Evolutionary conservation across 1,140 invertebrate genomes (phyloP).

Genomic region (Apocrypta bakeri): DNA sequence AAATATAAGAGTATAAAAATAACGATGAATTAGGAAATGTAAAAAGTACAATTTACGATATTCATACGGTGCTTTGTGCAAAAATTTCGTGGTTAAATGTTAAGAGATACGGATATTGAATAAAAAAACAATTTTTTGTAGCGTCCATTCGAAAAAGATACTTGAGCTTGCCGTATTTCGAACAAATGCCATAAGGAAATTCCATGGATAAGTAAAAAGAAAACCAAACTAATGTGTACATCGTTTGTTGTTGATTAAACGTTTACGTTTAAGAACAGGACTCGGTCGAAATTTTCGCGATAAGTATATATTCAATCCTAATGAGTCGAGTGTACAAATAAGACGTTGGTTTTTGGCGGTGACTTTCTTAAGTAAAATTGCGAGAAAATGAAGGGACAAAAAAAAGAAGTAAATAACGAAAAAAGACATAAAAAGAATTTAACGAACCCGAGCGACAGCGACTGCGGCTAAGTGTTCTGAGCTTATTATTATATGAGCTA

Average conservation of each 20-base stretch:
- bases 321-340: neutral
- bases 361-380: conserved; percentile 37
- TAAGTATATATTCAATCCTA: conserved; percentile 4
- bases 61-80: conserved; percentile 29
- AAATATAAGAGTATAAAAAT: conserved; percentile 36
- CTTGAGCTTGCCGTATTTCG: conserved; percentile 18
- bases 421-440: too few relatives aligned
- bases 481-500: conserved; percentile 56
- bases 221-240: conserved; percentile 19
- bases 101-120: conserved; percentile 4
- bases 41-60: conserved; percentile 37
- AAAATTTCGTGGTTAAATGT: conserved; percentile 21
- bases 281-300: neutral
- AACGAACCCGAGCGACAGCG: neutral
- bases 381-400: conserved; percentile 19
- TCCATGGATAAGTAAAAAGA: neutral
- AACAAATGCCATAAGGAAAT: too few relatives aligned
- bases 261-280: conserved; percentile 17
- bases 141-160: conserved; percentile 6
- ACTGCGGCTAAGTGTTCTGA: conserved; percentile 45
- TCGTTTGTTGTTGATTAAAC: conserved; percentile 43
- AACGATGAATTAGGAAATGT: conserved; percentile 28
- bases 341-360: neutral
- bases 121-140: conserved; percentile 31
- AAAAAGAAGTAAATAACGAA: conserved; percentile 24